Evolutionary conservation across 1,140 invertebrate species (phyloP).

Genomic region (Cydia pomonella): DNA sequence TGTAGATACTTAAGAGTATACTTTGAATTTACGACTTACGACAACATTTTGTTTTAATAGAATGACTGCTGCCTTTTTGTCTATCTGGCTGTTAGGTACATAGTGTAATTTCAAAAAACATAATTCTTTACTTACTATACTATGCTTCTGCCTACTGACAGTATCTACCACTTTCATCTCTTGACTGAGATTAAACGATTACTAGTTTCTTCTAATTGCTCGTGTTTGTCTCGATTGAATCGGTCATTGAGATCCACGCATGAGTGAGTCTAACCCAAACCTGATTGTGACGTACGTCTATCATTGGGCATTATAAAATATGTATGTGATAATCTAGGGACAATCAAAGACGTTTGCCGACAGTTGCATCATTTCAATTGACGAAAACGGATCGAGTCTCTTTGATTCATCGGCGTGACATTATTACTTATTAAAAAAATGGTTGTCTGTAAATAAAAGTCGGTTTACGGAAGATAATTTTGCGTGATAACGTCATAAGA

Average conservation of each 20-base stretch:
- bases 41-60: no score
- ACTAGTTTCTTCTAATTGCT: slow-evolving; percentile 73
- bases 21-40: no score
- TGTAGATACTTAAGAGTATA: no score
- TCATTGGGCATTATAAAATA: slow-evolving; percentile 4
- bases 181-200: slow-evolving; percentile 69
- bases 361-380: not conserved
- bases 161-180: slow-evolving; percentile 75
- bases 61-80: no score
- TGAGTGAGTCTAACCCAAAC: slow-evolving; percentile 44
- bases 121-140: slow-evolving; percentile 1
- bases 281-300: slow-evolving; percentile 50
- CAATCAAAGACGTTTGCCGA: slow-evolving; percentile 1
- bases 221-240: slow-evolving; percentile 58
- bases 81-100: not conserved
- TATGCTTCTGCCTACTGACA: not conserved
- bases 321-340: not conserved
- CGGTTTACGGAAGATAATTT: no score
- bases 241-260: slow-evolving; percentile 59
- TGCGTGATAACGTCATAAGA: no score
- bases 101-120: not conserved
- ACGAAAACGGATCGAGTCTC: not conserved
- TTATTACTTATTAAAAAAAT: no score
- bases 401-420: not conserved
- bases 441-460: no score